Evolutionary conservation across 2,797 vertebrate species (phyloP), one percentile per base, ranked within the genome.

Genomic region (Avahi laniger): DNA sequence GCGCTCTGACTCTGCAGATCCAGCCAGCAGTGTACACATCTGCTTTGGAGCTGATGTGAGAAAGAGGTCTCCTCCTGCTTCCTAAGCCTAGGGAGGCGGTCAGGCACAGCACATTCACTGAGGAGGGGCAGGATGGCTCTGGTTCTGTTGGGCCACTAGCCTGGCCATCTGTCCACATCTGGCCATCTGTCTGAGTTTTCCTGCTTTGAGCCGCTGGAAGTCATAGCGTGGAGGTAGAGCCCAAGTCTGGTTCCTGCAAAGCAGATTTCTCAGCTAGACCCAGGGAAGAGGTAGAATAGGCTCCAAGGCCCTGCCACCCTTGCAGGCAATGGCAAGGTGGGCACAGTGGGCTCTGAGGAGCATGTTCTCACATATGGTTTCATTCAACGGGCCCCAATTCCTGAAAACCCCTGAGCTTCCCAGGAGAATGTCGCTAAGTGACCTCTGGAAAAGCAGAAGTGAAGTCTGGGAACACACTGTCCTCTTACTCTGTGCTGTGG

Each of bases 391-490:
- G 93, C 84, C 89, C 46, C 84, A 97, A 97, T 98, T 97, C 94
- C 97, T 96, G 87, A 98, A 97, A 98, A 98, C 96, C 89, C 96
- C 97, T 98, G 93, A 94, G 97, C 97, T 98, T 96, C 98, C 97
- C 97, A 86, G 79, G 98, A 98, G 97, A 96, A 70, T 70, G 69
- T 98, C 67, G 28, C 97, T 98, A 96, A 97, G 96, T 96, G 95
- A 96, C 97, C 92, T 98, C 96, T 88, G 97, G 96, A 98, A 97
- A 98, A 97, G 97, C 97, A 98, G 98, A 98, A 98, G 97, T 98
- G 50, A 96, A 98, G 97, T 96, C 94, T 97, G 89, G 97, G 98
- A 98, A 98, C 98, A 98, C 89, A 86, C 14, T 98, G 98, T 98
- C 97, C 98, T 97, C 95, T 97, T 75, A 89, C 75, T 92, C 73